Conservation (phyloP, 2,797 vertebrate species). For the Myripristis jacobus region DNA sequence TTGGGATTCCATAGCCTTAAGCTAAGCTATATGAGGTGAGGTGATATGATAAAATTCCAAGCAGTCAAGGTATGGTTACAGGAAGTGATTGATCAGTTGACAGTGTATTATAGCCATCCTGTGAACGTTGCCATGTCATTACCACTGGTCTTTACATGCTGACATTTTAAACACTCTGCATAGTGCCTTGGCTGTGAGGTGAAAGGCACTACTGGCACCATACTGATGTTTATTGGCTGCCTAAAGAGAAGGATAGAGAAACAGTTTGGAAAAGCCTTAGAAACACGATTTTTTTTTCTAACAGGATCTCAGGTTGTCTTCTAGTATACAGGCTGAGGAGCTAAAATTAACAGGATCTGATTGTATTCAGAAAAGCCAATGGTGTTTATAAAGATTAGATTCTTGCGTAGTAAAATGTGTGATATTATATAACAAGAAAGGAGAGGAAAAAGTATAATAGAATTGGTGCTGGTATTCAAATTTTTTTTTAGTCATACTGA, state of each 20-base stretch:
- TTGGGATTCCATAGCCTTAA: constrained; percentile 21
- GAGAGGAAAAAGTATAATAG: background rate
- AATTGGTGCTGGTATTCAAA: background rate
- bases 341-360: background rate
- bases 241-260: no score
- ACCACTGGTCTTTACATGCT: constrained; percentile 10
- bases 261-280: background rate
- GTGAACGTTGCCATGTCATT: constrained; percentile 1
- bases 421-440: background rate
- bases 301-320: background rate
- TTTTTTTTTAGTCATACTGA: background rate
- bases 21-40: constrained; percentile 25
- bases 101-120: constrained; percentile 26
- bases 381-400: background rate
- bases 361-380: background rate
- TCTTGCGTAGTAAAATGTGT: background rate
- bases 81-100: constrained; percentile 42
- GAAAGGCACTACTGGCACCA: background rate
- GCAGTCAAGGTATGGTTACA: constrained; percentile 42
- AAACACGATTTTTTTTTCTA: background rate
- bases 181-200: background rate
- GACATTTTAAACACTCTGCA: constrained; percentile 13
- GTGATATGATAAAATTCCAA: constrained; percentile 47
- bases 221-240: no score
- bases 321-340: background rate